Conservation (phyloP, 2,888 invertebrate species). For the Hyppa rectilinea region DNA sequence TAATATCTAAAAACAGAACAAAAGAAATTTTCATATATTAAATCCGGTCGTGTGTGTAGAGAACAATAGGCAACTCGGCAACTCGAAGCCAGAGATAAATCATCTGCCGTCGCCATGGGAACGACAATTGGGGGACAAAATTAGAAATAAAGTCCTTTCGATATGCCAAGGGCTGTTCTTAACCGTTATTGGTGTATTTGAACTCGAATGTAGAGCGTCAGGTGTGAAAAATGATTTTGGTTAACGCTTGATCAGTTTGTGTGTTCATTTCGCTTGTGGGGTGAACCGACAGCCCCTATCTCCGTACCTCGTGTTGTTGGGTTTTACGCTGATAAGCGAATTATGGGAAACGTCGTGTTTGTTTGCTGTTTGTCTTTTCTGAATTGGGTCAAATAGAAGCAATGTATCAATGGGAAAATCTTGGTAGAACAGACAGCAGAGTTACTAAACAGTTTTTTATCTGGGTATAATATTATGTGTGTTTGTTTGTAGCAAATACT, state of each 20-base stretch:
- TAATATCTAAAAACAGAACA: constrained; percentile 61
- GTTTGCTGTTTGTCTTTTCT: constrained; percentile 14
- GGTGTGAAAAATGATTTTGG: constrained; percentile 68
- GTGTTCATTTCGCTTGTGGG: constrained; percentile 48
- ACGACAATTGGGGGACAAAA: constrained; percentile 65
- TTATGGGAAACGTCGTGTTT: constrained; percentile 13
- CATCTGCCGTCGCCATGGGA: constrained; percentile 59
- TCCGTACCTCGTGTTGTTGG: constrained; percentile 14
- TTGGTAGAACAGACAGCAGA: not conserved
- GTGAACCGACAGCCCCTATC: constrained; percentile 44
- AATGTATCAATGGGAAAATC: not conserved
- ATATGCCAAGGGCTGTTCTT: constrained; percentile 62
- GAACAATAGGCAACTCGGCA: constrained; percentile 60
- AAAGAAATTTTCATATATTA: constrained; percentile 66
- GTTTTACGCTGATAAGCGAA: constrained; percentile 31
- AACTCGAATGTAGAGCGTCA: constrained; percentile 65
- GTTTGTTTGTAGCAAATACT: not conserved
- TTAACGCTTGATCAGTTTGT: constrained; percentile 61
- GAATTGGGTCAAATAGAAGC: constrained; percentile 18
- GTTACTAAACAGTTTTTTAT: not conserved
- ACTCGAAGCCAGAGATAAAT: constrained; percentile 66
- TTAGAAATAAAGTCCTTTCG: constrained; percentile 68
- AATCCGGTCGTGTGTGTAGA: constrained; percentile 59
- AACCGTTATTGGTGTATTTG: constrained; percentile 64
- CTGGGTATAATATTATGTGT: too few species aligned